These are phyloP conservation scores for Pomacea maculata DNA, from an alignment of 1,140 invertebrate species.

Conservation along the genomic window DNA sequence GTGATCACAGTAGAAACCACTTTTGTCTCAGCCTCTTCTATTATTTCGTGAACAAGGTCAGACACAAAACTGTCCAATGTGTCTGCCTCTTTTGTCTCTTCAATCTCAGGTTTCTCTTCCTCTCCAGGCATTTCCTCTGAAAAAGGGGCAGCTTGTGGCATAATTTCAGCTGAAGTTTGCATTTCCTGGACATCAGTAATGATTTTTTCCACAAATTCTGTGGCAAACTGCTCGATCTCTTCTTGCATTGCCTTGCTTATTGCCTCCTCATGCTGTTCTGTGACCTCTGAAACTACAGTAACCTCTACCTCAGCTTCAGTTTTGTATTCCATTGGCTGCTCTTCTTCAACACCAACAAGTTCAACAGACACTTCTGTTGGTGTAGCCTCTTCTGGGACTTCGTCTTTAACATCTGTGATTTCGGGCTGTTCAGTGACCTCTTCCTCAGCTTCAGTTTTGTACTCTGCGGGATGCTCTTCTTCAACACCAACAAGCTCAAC, in stretches of 20 bases:
- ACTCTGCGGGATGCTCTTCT: slow-evolving; percentile 29
- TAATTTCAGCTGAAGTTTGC: slow-evolving; percentile 29
- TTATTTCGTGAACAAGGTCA: slow-evolving; percentile 32
- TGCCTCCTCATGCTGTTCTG: slow-evolving; percentile 36
- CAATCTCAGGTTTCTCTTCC: slow-evolving; percentile 29
- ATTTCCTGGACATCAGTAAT: slow-evolving; percentile 34
- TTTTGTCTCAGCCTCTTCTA: slow-evolving; percentile 32
- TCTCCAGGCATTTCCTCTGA: slow-evolving; percentile 22
- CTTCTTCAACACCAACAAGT: slow-evolving; percentile 13
- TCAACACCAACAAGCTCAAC: slow-evolving; percentile 35
- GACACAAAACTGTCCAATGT: slow-evolving; percentile 35
- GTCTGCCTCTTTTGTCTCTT: slow-evolving; percentile 32
- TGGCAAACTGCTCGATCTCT: slow-evolving; percentile 34
- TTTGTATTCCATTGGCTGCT: slow-evolving; percentile 26
- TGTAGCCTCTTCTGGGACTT: slow-evolving; percentile 20
- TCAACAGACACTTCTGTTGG: slow-evolving; percentile 29
- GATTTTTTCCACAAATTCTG: slow-evolving; percentile 31
- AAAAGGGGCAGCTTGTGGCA: slow-evolving; percentile 16
- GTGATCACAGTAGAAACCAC: slow-evolving; percentile 27
- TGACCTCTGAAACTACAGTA: slow-evolving; percentile 28
- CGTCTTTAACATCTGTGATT: slow-evolving; percentile 36
- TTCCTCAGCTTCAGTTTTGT: slow-evolving; percentile 31
- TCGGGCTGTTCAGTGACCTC: slow-evolving; percentile 38
- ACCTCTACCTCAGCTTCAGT: slow-evolving; percentile 24
- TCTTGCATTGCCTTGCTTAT: slow-evolving; percentile 19